Evolutionary conservation across 2,888 invertebrate genomes (phyloP), one percentile per base, ranked within the genome.

Genomic region (Diploptera punctata): DNA sequence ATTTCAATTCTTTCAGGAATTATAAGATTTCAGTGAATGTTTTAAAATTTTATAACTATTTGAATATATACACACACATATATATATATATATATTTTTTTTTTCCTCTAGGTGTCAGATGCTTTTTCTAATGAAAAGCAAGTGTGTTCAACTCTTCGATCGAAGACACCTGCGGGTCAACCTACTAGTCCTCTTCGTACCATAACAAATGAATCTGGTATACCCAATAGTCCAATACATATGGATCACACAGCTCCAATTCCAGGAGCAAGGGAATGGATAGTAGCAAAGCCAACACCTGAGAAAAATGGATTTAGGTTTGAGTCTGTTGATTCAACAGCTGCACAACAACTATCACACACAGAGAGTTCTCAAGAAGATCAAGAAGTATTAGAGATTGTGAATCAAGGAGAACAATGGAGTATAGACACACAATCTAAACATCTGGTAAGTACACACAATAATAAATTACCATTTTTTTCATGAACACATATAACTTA

Each of bases 301-400:
- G 77, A 77, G 73, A 77, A 77, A 75, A 75, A 79, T 78, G 77
- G 81, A 21, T 73, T 77, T 19, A 74, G 76, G 1, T 75, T 76
- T 61, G 83, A 83, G 69, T 82, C 81, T 82, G 5, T 75, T 79
- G 54, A 80, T 62, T 26, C 62, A n/a, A 38, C 29, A 72, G 52
- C n/a, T 54, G 71, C n/a, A 73, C 69, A 31, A 16, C 19, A 18
- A 29, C n/a, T n/a, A n/a, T 19, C 24, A 21, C 44, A 69, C 10
- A 9, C 18, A 26, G 73, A 21, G 74, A 74, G 47, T 18, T 81
- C 81, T 52, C 83, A 82, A 73, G 87, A 87, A 77, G 86, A 86
- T 77, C 73, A 86, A 77, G 87, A 87, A 79, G 84, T 88, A 76
- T 80, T 84, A 73, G 86, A 87, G 78, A 85, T 88, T 78, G 86